Percentiles rank a stretch among this genome's conserved stretches.
phyloP scores from a whole-genome alignment of 2,113 vertebrate genomes.

The Lamprologus tigripictilis region DNA sequence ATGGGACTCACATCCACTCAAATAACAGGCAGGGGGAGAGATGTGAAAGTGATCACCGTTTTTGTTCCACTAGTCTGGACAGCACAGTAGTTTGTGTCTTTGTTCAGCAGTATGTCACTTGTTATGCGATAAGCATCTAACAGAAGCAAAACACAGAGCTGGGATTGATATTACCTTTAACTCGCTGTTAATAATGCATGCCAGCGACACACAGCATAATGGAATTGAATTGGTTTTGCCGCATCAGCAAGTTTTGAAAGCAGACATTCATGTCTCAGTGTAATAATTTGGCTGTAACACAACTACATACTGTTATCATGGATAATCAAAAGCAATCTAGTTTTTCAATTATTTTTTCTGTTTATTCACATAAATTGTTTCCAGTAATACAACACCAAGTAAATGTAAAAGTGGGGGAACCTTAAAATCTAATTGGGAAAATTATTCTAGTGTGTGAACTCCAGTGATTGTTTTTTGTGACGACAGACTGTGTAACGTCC shows the following conservation, averaged over 20 bases:
- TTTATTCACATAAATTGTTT: neutral
- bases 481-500: neutral
- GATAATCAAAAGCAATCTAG: neutral
- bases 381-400: neutral
- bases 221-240: neutral
- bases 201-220: neutral
- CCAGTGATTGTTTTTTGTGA: neutral
- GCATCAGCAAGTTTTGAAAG: slow-evolving; percentile 1
- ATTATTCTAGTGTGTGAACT: neutral
- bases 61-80: neutral
- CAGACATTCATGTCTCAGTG: neutral
- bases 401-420: neutral
- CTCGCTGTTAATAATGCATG: slow-evolving; percentile 38
- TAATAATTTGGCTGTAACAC: neutral
- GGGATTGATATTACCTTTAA: neutral
- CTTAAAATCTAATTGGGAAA: neutral
- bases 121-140: neutral
- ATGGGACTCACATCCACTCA: neutral
- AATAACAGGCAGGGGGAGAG: neutral
- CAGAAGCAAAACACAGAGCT: neutral
- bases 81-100: neutral
- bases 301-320: neutral
- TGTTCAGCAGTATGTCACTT: neutral
- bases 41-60: neutral
- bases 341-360: neutral